These are phyloP conservation scores for Macrophya annulata DNA, from an alignment of 2,888 invertebrate species.

Conservation along the genomic window DNA sequence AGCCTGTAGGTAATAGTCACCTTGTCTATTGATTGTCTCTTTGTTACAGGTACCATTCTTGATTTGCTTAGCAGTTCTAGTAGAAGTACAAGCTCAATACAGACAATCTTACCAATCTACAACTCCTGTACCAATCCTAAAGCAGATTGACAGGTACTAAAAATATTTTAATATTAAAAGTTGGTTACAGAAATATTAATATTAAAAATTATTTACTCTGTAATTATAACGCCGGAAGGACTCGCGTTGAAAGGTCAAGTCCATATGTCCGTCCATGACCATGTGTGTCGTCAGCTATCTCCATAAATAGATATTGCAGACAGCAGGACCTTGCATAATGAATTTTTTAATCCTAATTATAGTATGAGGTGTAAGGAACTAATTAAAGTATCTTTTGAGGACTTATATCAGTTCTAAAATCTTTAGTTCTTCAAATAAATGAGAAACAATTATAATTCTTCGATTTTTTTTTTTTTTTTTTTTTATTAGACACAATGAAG, in stretches of 20 bases:
- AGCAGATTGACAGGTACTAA: conserved; percentile 88
- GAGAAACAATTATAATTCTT: conserved; percentile 72
- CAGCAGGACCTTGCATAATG: neutral
- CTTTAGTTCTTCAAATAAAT: neutral
- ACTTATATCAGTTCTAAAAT: neutral
- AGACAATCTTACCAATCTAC: conserved; percentile 77
- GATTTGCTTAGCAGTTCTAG: conserved; percentile 65
- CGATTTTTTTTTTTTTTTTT: conserved; percentile 84
- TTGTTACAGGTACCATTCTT: conserved; percentile 69
- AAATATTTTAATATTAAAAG: neutral
- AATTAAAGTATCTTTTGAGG: neutral
- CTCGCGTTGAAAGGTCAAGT: neutral
- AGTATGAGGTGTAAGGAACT: neutral
- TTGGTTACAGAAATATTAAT: neutral
- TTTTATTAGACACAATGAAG: conserved; percentile 92
- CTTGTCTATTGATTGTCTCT: conserved; percentile 27
- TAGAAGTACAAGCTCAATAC: conserved; percentile 71
- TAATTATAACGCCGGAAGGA: neutral
- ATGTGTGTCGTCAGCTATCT: neutral
- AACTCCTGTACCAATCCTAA: conserved; percentile 90
- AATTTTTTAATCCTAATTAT: neutral
- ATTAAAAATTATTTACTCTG: neutral
- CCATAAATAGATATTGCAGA: neutral
- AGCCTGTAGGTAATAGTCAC: neutral
- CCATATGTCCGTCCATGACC: neutral